Evolutionary conservation across 1,140 invertebrate genomes (phyloP).

Genomic region (Cyclina sinensis): DNA sequence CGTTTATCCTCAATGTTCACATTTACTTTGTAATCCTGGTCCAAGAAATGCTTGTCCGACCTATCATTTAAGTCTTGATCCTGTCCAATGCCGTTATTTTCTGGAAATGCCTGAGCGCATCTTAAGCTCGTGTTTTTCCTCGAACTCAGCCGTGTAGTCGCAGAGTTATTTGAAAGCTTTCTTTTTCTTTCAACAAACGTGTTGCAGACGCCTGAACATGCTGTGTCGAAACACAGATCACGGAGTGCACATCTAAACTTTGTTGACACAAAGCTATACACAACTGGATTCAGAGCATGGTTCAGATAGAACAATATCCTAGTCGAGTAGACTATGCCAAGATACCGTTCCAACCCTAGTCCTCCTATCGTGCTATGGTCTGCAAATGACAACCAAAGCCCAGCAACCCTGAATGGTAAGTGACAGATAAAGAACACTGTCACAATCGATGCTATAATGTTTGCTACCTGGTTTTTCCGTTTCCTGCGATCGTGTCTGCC

Average conservation of each 20-base stretch:
- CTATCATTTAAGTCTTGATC: background rate
- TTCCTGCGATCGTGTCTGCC: slow-evolving; percentile 8
- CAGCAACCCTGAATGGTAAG: slow-evolving; percentile 74
- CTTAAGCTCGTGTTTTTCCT: background rate
- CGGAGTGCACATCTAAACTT: slow-evolving; percentile 49
- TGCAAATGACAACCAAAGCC: slow-evolving; percentile 73
- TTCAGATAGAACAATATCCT: slow-evolving; percentile 77
- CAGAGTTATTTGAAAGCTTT: background rate
- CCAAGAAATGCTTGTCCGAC: background rate
- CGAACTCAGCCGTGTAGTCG: background rate
- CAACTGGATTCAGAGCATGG: slow-evolving; percentile 77
- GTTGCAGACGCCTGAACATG: background rate
- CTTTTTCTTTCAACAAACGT: background rate
- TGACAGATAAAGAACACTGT: slow-evolving; percentile 79
- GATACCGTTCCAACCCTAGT: slow-evolving; percentile 69
- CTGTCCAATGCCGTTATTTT: background rate
- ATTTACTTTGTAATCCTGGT: background rate
- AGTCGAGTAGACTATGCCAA: slow-evolving; percentile 71
- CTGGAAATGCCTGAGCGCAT: background rate
- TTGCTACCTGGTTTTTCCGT: slow-evolving; percentile 30
- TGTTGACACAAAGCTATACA: slow-evolving; percentile 80
- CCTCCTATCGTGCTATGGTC: background rate
- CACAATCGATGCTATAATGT: slow-evolving; percentile 76
- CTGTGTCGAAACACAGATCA: background rate
- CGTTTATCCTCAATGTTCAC: background rate